Percentiles rank a stretch among this genome's conserved stretches.
phyloP scores from a whole-genome alignment of 2,888 invertebrate genomes.

The Panzeria rudis region DNA sequence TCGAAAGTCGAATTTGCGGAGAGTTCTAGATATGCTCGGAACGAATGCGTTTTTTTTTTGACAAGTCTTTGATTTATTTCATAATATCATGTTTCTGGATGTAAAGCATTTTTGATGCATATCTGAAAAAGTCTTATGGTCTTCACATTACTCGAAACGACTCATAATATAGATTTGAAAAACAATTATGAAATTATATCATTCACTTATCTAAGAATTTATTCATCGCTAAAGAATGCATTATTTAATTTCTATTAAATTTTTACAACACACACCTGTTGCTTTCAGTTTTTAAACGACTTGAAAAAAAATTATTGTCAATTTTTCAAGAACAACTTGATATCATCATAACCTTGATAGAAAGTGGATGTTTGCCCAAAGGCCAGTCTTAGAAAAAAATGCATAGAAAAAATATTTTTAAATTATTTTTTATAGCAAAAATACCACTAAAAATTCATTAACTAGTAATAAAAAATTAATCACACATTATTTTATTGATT shows the following conservation, averaged over 20 bases:
- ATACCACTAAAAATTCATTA: not conserved
- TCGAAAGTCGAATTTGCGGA: too few relatives aligned
- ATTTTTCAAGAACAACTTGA: slow-evolving; percentile 10
- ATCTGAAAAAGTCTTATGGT: too few relatives aligned
- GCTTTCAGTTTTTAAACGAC: not conserved
- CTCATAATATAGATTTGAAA: too few relatives aligned
- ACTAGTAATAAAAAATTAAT: not conserved
- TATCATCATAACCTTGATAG: slow-evolving; percentile 4
- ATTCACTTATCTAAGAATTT: not conserved
- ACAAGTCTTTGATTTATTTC: too few relatives aligned
- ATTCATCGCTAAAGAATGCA: slow-evolving; percentile 4
- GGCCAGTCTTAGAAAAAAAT: not conserved
- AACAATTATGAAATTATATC: not conserved
- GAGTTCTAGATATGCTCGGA: too few relatives aligned
- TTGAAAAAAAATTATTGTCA: not conserved
- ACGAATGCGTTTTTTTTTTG: too few relatives aligned
- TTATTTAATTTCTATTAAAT: slow-evolving; percentile 3
- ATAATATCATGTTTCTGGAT: too few relatives aligned
- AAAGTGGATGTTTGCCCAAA: slow-evolving; percentile 16
- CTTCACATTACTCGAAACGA: too few relatives aligned
- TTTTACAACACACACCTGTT: slow-evolving; percentile 31
- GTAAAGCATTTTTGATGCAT: too few relatives aligned
- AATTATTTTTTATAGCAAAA: slow-evolving; percentile 9
- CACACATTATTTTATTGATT: slow-evolving; percentile 12
- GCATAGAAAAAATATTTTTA: not conserved